These are phyloP conservation scores for Andrena dorsata DNA, from an alignment of 2,888 invertebrate genomes.

Conservation along the genomic window DNA sequence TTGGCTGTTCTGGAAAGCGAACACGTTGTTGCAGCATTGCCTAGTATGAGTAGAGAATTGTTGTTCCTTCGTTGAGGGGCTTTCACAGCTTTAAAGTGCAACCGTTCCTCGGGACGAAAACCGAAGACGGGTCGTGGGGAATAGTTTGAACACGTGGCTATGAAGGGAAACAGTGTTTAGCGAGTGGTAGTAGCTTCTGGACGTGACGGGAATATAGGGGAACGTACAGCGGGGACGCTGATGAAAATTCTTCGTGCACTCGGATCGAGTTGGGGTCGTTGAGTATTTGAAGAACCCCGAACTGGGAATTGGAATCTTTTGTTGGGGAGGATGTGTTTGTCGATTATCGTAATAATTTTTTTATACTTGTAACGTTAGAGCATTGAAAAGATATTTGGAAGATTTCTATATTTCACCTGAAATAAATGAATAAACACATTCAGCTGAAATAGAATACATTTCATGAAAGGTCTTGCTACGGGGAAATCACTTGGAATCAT, in stretches of 20 bases:
- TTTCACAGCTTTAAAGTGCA: neutral
- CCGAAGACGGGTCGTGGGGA: conserved; percentile 3
- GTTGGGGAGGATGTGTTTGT: neutral
- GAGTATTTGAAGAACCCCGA: conserved; percentile 3
- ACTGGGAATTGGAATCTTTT: conserved; percentile 18
- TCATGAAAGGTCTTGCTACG: no score
- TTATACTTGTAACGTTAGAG: neutral
- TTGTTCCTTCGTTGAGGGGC: conserved; percentile 9
- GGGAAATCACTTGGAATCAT: neutral
- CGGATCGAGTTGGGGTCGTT: neutral
- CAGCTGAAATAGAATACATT: no score
- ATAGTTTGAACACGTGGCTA: conserved; percentile 16
- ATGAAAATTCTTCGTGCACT: conserved; percentile 25
- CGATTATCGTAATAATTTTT: neutral
- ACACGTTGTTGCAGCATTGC: neutral
- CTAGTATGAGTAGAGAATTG: neutral
- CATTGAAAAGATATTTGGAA: neutral
- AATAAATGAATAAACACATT: neutral
- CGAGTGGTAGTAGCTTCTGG: conserved; percentile 16
- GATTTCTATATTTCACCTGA: neutral
- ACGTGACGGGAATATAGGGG: conserved; percentile 34
- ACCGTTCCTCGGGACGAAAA: neutral
- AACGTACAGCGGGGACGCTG: neutral
- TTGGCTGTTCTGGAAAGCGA: neutral
- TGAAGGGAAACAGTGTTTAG: conserved; percentile 8